A percentile compares a stretch with the other conserved stretches of the same genome.
phyloP scores from a whole-genome alignment of 1,140 invertebrate genomes.

The Bombus picipes region DNA sequence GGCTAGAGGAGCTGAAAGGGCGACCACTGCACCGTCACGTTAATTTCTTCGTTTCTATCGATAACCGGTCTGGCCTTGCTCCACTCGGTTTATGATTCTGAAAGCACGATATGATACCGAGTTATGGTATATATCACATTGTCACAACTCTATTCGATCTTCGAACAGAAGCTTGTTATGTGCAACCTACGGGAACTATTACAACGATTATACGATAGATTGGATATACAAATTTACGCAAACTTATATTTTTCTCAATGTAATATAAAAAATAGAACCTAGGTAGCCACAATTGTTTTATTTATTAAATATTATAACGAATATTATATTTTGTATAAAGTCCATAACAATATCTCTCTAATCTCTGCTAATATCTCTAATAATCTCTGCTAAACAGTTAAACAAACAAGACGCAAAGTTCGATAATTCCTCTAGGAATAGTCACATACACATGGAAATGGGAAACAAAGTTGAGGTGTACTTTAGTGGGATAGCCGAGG shows the following conservation, averaged over 20 bases:
- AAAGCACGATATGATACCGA: neutral
- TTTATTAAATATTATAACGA: no score
- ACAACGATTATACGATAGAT: no score
- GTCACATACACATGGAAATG: neutral
- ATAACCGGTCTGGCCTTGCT: slow-evolving; percentile 47
- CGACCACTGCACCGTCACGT: slow-evolving; percentile 36
- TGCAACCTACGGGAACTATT: no score
- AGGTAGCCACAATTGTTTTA: no score
- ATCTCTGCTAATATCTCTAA: no score
- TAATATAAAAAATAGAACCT: no score
- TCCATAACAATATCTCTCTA: neutral
- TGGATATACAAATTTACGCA: no score
- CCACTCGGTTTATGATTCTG: neutral
- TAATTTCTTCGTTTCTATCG: slow-evolving; percentile 35
- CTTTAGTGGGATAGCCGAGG: slow-evolving; percentile 8
- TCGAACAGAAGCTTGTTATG: no score
- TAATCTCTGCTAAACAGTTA: neutral
- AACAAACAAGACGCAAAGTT: neutral
- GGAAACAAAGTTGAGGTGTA: neutral
- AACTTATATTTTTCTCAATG: no score
- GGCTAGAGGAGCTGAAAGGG: slow-evolving; percentile 56
- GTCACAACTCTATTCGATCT: no score
- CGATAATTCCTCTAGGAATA: neutral
- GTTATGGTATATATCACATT: neutral
- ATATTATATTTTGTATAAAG: neutral